Percentiles rank a stretch among this genome's conserved stretches.
phyloP scores from a whole-genome alignment of 2,113 vertebrate species.

The Grammomys surdaster region DNA sequence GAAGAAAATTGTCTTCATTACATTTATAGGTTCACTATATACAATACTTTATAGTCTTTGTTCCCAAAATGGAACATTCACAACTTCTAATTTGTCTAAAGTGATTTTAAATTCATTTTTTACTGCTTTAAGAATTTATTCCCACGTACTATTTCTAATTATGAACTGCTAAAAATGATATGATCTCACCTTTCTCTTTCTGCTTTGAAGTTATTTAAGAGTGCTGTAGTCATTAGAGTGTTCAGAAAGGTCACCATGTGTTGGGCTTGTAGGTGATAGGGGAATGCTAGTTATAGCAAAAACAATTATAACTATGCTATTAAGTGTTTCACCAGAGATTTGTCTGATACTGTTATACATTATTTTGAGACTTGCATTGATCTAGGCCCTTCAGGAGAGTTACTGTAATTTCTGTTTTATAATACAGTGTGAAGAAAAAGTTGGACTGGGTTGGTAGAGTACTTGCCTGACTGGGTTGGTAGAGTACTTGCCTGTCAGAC shows the following conservation, averaged over 20 bases:
- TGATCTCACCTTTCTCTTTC: constrained; percentile 30
- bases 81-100: constrained; percentile 41
- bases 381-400: constrained; percentile 5
- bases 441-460: not conserved
- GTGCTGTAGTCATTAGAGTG: not conserved
- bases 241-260: not conserved
- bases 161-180: constrained; percentile 9
- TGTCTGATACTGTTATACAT: not conserved
- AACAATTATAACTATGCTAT: not conserved
- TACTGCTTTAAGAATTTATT: constrained; percentile 50
- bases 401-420: constrained; percentile 58
- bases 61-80: not conserved
- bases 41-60: not conserved
- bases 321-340: constrained; percentile 19
- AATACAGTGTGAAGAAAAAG: constrained; percentile 22
- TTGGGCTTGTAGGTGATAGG: constrained; percentile 19
- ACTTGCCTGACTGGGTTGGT: not conserved
- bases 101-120: constrained; percentile 60
- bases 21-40: not conserved
- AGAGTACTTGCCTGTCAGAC: not conserved
- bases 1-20: constrained; percentile 10
- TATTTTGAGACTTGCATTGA: not conserved
- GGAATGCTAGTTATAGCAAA: constrained; percentile 24
- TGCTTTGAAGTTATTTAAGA: not conserved
- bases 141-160: constrained; percentile 11